Base-by-base conservation (phyloP, 1,140 invertebrate species). In the Pseudomyrmex pallidus region DNA sequence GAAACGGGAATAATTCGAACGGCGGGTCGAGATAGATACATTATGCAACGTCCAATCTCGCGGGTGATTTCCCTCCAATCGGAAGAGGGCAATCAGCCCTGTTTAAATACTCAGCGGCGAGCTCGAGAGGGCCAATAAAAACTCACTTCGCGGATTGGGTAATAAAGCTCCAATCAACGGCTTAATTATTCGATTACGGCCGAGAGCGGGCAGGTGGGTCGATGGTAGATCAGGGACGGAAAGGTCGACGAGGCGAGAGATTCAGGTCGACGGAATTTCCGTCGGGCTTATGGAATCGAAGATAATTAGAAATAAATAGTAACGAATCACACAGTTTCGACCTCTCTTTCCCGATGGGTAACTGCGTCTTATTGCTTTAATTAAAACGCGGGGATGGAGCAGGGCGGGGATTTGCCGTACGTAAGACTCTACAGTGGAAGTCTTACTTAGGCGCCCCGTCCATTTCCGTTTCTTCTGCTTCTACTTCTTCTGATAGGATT, bases 281-380 rank as follows among this genome's bases (percentile, higher is more conserved):
- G 35, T 35, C 35, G 48, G 46, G 89, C 90, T 92, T 91, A 91
- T 91, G 90, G 89, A 94, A 94, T 94, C 93, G 93, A 94, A 94
- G 92, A 90, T 94, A 94, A 94, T 94, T 94, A 94, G 93, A 93
- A 94, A 94, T 93, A 94, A 94, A 94, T 94, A 94, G 92, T 91
- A 88, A 86, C 83, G 88, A 89, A 91, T 90, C 85, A 35, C 35
- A 35, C 35, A 88, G 90, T 90, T 87, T 84, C 72, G 82, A 64
- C 76, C 74, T 17, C 17, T 44, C 44, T 20, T n/a, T 78, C 70
- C 68, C 25, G 20, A 17, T 57, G 68, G 74, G 76, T 73, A 63
- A 82, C 72, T 90, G 85, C 89, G 89, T 92, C 91, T 93, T 92
- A 92, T 94, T 93, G 91, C 92, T 93, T 94, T 93, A 93, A 94